Conservation (phyloP, 2,888 invertebrate genomes). For the Heliconius cydno region DNA sequence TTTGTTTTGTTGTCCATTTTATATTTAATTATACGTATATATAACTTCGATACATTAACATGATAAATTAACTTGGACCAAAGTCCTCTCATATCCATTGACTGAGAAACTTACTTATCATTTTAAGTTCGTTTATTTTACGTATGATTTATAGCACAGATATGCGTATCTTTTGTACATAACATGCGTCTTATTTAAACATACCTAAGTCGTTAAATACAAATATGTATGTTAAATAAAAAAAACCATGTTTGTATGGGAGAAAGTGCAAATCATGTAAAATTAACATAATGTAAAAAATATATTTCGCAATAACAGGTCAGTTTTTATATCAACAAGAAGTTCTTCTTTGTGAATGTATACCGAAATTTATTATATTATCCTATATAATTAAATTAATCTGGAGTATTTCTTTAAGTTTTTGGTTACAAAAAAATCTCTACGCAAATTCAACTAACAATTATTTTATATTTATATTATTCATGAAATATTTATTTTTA, state of each 20-base stretch:
- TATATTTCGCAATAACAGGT: neutral
- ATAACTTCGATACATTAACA: neutral
- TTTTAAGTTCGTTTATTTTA: slow-evolving; percentile 20
- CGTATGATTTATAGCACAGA: slow-evolving; percentile 24
- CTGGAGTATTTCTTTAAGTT: neutral
- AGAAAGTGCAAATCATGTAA: slow-evolving; percentile 10
- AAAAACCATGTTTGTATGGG: neutral
- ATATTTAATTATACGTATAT: slow-evolving; percentile 1
- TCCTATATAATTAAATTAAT: neutral
- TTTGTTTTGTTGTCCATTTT: neutral
- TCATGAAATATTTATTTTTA: neutral
- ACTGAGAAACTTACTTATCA: slow-evolving; percentile 28
- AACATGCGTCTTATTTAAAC: slow-evolving; percentile 5
- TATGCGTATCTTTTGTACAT: slow-evolving; percentile 22
- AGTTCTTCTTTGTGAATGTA: neutral
- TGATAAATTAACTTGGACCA: slow-evolving; percentile 25
- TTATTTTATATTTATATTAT: neutral
- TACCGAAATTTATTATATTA: slow-evolving; percentile 13
- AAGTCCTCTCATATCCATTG: slow-evolving; percentile 32
- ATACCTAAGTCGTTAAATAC: neutral
- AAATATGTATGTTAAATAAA: neutral
- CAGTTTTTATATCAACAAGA: slow-evolving; percentile 6
- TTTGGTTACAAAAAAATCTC: neutral
- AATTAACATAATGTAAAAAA: neutral
- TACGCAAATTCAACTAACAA: neutral